phyloP scores from a whole-genome alignment of 2,113 vertebrate species.

The Limnothrissa miodon region DNA sequence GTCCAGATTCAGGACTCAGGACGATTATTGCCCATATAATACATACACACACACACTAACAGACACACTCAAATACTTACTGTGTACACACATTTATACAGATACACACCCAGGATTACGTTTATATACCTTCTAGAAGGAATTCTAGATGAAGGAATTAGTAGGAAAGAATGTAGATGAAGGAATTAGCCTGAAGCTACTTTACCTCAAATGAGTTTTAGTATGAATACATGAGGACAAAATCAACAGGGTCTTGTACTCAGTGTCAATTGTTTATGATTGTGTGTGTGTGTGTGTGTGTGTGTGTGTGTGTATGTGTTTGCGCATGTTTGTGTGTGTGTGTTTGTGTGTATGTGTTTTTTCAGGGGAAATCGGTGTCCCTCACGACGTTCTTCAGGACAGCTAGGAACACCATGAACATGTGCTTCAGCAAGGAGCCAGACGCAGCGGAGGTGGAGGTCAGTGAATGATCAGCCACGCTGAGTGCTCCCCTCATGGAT shows the following conservation, averaged over 20 bases:
- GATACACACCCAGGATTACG: neutral
- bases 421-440: conserved; percentile 88
- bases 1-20: neutral
- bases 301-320: conserved; percentile 17
- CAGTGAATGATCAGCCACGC: conserved; percentile 29
- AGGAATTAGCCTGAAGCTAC: neutral
- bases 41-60: neutral
- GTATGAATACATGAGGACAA: neutral
- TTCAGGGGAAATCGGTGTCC: conserved; percentile 87
- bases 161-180: too few relatives aligned
- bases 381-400: conserved; percentile 88
- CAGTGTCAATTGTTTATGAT: neutral
- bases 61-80: too few relatives aligned
- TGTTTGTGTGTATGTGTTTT: conserved; percentile 36
- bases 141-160: neutral
- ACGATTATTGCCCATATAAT: neutral
- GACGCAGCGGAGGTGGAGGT: conserved; percentile 87
- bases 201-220: neutral
- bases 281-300: conserved; percentile 17
- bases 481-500: neutral
- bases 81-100: too few relatives aligned
- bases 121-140: neutral
- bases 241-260: neutral
- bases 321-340: neutral
- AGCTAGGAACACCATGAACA: conserved; percentile 89